Percentiles rank a stretch among this genome's conserved stretches.
These are phyloP conservation scores for Tachysurus vachellii DNA, from an alignment of 2,113 vertebrate genomes.

Conservation along the genomic window DNA sequence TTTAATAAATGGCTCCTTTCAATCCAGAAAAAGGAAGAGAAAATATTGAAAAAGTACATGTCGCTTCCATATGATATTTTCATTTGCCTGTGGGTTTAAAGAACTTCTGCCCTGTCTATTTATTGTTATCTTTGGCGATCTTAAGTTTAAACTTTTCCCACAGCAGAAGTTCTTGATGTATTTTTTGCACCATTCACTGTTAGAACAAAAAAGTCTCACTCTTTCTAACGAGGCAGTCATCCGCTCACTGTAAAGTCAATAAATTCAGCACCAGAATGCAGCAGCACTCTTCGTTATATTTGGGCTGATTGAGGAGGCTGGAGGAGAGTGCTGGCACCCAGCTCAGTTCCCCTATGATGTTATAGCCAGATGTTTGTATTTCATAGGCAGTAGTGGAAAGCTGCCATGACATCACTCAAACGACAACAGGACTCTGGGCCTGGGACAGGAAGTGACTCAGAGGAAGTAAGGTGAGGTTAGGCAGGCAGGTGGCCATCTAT, in stretches of 20 bases:
- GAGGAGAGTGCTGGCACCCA: slow-evolving; percentile 37
- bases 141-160: slow-evolving; percentile 65
- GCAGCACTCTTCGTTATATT: slow-evolving; percentile 35
- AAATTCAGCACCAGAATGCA: slow-evolving; percentile 40
- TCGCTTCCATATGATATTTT: slow-evolving; percentile 68
- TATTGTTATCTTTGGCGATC: slow-evolving; percentile 27
- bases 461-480: slow-evolving; percentile 73
- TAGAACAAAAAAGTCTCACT: slow-evolving; percentile 20
- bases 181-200: slow-evolving; percentile 51
- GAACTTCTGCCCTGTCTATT: slow-evolving; percentile 23
- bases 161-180: slow-evolving; percentile 64
- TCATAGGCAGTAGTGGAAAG: slow-evolving; percentile 68
- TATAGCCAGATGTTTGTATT: slow-evolving; percentile 57
- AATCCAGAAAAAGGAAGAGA: slow-evolving; percentile 27
- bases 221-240: slow-evolving; percentile 23
- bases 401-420: slow-evolving; percentile 77
- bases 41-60: slow-evolving; percentile 46
- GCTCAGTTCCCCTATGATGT: slow-evolving; percentile 46
- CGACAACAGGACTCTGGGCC: slow-evolving; percentile 71
- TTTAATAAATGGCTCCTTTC: slow-evolving; percentile 20
- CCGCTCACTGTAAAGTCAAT: slow-evolving; percentile 41
- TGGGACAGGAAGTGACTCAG: slow-evolving; percentile 78
- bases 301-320: slow-evolving; percentile 36
- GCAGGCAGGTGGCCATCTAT: slow-evolving; percentile 54
- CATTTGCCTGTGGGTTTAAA: slow-evolving; percentile 64